A percentile compares a stretch with the other conserved stretches of the same genome.
Conservation (phyloP, 2,113 vertebrate genomes). For the Eulemur rufifrons region DNA sequence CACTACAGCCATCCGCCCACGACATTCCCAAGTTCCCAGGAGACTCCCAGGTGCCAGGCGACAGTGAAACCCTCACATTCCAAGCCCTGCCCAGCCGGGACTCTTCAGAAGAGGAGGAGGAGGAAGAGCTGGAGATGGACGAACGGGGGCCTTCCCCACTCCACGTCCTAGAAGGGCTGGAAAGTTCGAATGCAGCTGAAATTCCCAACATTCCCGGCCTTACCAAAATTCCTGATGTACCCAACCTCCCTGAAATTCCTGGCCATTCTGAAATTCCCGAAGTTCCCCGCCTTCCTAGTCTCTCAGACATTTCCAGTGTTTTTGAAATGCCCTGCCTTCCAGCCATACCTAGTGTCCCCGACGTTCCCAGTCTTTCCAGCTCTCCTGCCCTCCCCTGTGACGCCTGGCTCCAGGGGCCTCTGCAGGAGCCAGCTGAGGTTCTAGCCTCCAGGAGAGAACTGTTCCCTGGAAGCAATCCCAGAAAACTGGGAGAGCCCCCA, state of each 20-base stretch:
- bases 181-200: slow-evolving; percentile 36
- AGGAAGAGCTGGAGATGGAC: slow-evolving; percentile 41
- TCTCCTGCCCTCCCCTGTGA: neutral
- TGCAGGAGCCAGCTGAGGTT: neutral
- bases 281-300: slow-evolving; percentile 22
- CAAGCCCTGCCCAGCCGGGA: slow-evolving; percentile 52
- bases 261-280: slow-evolving; percentile 36
- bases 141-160: slow-evolving; percentile 65
- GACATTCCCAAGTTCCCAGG: slow-evolving; percentile 49
- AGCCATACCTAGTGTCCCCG: neutral
- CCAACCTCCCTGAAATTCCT: slow-evolving; percentile 48
- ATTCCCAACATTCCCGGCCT: slow-evolving; percentile 40
- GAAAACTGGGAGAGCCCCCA: slow-evolving; percentile 24
- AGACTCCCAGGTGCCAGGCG: neutral
- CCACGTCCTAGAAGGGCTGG: slow-evolving; percentile 63
- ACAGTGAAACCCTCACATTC: neutral
- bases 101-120: slow-evolving; percentile 74
- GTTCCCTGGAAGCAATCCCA: neutral
- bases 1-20: neutral
- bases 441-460: slow-evolving; percentile 16
- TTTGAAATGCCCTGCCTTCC: slow-evolving; percentile 72
- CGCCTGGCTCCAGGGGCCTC: slow-evolving; percentile 49
- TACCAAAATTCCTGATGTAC: neutral
- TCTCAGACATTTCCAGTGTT: slow-evolving; percentile 49
- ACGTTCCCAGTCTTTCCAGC: neutral